Conservation (phyloP, 1,140 invertebrate genomes). For the Camponotus vicinus region DNA sequence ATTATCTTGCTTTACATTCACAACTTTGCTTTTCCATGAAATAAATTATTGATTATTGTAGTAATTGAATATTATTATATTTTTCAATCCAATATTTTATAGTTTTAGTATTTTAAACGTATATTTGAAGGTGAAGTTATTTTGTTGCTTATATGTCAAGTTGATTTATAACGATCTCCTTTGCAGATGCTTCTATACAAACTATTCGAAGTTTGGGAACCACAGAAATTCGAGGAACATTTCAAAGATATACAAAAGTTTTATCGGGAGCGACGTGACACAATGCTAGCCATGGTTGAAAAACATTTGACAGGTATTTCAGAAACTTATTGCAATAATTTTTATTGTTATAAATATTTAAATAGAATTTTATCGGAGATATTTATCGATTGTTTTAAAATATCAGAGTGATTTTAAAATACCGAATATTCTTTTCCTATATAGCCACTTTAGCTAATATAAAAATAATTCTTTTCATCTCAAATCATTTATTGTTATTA, state of each 20-base stretch:
- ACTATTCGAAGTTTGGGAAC: conserved; percentile 86
- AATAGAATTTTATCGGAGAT: not conserved
- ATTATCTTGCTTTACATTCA: not conserved
- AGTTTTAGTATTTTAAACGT: not conserved
- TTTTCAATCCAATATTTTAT: not conserved
- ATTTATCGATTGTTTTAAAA: not conserved
- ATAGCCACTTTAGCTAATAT: not conserved
- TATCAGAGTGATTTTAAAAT: not conserved
- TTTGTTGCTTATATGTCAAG: not conserved
- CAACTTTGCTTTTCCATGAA: too few species aligned
- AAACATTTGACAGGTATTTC: conserved; percentile 86
- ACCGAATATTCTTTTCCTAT: not conserved
- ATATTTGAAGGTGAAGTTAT: not conserved
- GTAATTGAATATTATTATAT: not conserved
- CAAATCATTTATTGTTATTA: not conserved
- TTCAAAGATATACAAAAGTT: conserved; percentile 85
- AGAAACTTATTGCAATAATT: conserved; percentile 4
- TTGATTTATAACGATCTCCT: conserved; percentile 2
- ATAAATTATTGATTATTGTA: too few species aligned
- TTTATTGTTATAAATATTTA: too few species aligned
- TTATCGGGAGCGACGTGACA: conserved; percentile 86
- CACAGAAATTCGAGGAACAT: conserved; percentile 86
- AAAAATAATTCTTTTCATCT: not conserved
- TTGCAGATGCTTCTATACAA: conserved; percentile 86
- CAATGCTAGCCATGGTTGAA: conserved; percentile 85